Conservation (phyloP, 1,140 invertebrate species). For the Choristoneura fumiferana region DNA sequence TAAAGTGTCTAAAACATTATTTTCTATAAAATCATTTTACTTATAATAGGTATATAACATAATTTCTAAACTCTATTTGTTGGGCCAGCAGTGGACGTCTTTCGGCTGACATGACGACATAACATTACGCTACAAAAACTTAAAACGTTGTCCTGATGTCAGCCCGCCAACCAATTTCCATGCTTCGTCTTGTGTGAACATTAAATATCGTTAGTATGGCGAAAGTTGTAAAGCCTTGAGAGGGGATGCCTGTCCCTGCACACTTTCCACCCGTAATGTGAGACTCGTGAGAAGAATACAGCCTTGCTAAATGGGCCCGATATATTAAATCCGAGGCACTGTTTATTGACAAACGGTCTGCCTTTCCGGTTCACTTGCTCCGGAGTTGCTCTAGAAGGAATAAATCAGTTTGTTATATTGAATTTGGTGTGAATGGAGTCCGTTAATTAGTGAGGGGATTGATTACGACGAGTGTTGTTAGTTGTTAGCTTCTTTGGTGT, state of each 20-base stretch:
- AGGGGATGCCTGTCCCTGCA: constrained; percentile 30
- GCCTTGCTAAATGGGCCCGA: constrained; percentile 20
- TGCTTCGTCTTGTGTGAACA: constrained; percentile 28
- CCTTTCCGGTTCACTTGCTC: constrained; percentile 3
- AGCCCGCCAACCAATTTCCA: background rate
- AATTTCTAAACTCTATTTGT: no score
- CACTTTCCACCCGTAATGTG: constrained; percentile 34
- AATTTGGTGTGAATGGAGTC: constrained; percentile 1
- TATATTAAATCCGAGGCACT: constrained; percentile 15
- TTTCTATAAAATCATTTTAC: no score
- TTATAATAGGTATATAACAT: no score
- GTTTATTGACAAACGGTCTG: constrained; percentile 12
- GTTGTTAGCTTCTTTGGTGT: no score
- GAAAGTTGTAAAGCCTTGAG: constrained; percentile 32
- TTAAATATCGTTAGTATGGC: constrained; percentile 24
- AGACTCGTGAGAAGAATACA: constrained; percentile 44
- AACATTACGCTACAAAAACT: no score
- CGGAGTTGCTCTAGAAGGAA: constrained; percentile 2
- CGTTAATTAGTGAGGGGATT: constrained; percentile 9
- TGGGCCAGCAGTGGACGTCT: no score
- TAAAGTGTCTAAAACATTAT: no score
- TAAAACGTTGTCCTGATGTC: no score
- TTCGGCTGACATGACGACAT: no score
- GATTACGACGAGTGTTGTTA: no score
- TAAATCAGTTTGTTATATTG: constrained; percentile 14